Base-by-base conservation (phyloP, 2,113 vertebrate species). In the Sylvilagus bachmani region DNA sequence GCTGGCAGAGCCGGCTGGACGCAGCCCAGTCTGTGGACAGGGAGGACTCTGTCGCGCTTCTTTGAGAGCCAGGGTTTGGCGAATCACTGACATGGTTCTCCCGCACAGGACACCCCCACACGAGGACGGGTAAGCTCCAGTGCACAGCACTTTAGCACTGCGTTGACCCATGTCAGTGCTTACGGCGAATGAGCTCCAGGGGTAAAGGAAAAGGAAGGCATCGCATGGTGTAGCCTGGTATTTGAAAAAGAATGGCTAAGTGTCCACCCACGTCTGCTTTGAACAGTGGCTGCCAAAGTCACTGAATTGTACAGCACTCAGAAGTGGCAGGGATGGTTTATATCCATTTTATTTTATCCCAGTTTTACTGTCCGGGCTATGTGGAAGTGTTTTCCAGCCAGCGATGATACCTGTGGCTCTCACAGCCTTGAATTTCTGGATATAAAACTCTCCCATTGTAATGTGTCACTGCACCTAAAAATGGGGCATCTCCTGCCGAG, bases 401-500 rank as follows among this genome's bases (percentile, higher is more conserved):
- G 10, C 5, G 33, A 22, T 22, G 5, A 29, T 13, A 49, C 38
- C 6, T 62, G 83, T 38, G 79, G 24, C 44, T 44, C 44, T 44
- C 44, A 44, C 44, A 44, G 44, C 44, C 44, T 44, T 44, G 44
- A 44, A 44, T 44, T 61, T 84, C 93, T 29, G 19, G 44, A 64
- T 22, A 22, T 25, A 71, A 33, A 74, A 9, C 0, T 75, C 49
- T 69, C 49, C 82, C 74, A 12, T 27, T 29, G 4, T 74, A 24
- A 78, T 58, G 29, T 81, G 55, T 88, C 44, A 25, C 91, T 16
- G 69, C 38, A 31, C 77, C 93, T 93, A 93, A 97, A 96, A 87
- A 66, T 49, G 92, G 92, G 12, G 10, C 51, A 36, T 33, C 33
- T 5, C 70, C 53, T 78, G 12, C 62, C 69, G 51, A 77, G 33